These are phyloP conservation scores for Euschistus heros DNA, from an alignment of 1,140 invertebrate genomes.

Conservation along the genomic window DNA sequence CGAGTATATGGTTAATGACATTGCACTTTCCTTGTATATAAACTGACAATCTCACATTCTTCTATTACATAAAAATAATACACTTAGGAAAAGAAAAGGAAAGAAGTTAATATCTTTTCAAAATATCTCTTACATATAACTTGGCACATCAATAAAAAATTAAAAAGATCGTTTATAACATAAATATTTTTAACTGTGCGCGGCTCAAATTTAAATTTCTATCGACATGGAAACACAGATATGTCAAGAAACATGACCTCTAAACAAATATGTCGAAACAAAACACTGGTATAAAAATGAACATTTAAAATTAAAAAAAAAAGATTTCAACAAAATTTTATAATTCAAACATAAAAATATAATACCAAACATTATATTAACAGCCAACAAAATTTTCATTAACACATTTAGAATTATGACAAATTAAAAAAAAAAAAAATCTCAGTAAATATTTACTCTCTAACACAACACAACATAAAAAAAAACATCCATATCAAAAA, in stretches of 20 bases:
- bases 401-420: conserved; percentile 10
- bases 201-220: too few species aligned
- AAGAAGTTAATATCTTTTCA: conserved; percentile 3
- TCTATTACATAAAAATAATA: conserved; percentile 14
- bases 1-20: conserved; percentile 18
- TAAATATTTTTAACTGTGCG: too few species aligned
- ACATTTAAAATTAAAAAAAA: conserved; percentile 11
- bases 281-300: too few species aligned
- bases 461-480: conserved; percentile 3
- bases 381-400: conserved; percentile 16
- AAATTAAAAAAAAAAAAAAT: conserved; percentile 12
- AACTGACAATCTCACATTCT: neutral
- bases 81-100: neutral
- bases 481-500: conserved; percentile 16
- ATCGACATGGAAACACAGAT: neutral
- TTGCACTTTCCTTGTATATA: conserved; percentile 15
- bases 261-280: too few species aligned
- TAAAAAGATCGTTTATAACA: too few species aligned
- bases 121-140: conserved; percentile 8
- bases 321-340: conserved; percentile 7
- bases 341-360: conserved; percentile 14
- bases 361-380: conserved; percentile 7
- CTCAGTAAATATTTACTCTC: neutral
- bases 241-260: neutral
- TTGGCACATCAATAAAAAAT: conserved; percentile 13